A percentile compares a stretch with the other conserved stretches of the same genome.
Evolutionary conservation across 1,140 invertebrate species (phyloP).

Genomic region (Camponotus vicinus): DNA sequence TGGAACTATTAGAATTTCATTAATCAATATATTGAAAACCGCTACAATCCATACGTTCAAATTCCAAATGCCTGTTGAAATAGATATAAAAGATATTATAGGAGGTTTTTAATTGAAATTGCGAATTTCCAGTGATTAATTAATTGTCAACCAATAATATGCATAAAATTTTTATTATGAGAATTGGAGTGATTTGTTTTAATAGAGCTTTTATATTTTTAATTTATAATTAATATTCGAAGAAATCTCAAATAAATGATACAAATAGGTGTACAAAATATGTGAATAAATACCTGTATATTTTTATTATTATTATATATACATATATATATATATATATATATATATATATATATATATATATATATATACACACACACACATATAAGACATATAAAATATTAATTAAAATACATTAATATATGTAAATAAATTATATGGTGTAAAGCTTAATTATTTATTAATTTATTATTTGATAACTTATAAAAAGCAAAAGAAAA

Average conservation of each 20-base stretch:
- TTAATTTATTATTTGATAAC: neutral
- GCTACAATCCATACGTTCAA: neutral
- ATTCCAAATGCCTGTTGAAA: conserved; percentile 49
- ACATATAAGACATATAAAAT: neutral
- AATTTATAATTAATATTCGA: neutral
- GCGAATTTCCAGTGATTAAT: conserved; percentile 64
- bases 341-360: conserved; percentile 1
- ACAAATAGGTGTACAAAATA: neutral
- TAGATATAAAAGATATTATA: conserved; percentile 50
- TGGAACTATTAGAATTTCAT: conserved; percentile 52
- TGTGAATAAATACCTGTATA: neutral
- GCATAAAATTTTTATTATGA: conserved; percentile 48
- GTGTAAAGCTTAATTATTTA: too few species aligned
- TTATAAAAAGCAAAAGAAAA: neutral
- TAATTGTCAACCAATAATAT: conserved; percentile 53
- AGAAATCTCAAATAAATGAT: neutral
- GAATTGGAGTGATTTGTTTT: neutral
- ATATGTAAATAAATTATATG: neutral
- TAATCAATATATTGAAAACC: conserved; percentile 46
- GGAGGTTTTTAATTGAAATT: conserved; percentile 46
- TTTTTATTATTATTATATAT: too few species aligned
- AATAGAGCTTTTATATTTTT: neutral
- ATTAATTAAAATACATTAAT: neutral
- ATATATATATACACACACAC: neutral
- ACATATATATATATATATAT: neutral